These are phyloP conservation scores for Osmerus eperlanus DNA, from an alignment of 2,113 vertebrate genomes.

Conservation along the genomic window DNA sequence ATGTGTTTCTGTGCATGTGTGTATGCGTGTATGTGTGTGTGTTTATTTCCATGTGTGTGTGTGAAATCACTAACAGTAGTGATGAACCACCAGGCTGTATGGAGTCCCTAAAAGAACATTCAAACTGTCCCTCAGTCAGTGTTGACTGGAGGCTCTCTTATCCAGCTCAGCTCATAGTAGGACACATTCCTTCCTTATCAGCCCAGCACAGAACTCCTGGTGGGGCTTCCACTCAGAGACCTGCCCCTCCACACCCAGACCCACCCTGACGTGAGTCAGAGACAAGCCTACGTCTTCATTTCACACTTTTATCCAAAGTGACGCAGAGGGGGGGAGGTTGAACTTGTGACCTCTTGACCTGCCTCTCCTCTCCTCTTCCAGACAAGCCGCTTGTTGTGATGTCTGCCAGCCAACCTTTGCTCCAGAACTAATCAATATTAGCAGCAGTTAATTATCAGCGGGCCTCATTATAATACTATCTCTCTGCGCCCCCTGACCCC, in stretches of 20 bases:
- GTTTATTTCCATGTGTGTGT: constrained; percentile 31
- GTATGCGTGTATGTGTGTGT: neutral
- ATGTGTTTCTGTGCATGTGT: neutral
- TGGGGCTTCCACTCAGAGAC: no score
- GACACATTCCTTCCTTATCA: no score
- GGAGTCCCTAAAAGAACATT: constrained; percentile 24
- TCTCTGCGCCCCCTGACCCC: no score
- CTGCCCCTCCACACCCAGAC: no score
- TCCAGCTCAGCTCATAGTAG: neutral
- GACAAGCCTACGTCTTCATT: no score
- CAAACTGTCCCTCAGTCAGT: constrained; percentile 39
- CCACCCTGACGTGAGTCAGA: no score
- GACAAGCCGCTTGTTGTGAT: constrained; percentile 19
- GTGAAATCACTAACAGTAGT: neutral
- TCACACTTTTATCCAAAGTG: no score
- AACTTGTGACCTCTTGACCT: no score
- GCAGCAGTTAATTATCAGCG: constrained; percentile 56
- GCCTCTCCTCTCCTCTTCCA: neutral
- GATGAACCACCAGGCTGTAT: neutral
- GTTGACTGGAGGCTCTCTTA: constrained; percentile 18
- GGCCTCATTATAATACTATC: no score
- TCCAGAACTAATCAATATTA: constrained; percentile 56
- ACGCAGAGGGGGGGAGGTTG: no score
- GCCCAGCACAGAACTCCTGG: no score
- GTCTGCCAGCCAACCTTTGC: constrained; percentile 52